These are phyloP conservation scores for Clostera curtula DNA, from an alignment of 2,888 invertebrate species.

Conservation along the genomic window DNA sequence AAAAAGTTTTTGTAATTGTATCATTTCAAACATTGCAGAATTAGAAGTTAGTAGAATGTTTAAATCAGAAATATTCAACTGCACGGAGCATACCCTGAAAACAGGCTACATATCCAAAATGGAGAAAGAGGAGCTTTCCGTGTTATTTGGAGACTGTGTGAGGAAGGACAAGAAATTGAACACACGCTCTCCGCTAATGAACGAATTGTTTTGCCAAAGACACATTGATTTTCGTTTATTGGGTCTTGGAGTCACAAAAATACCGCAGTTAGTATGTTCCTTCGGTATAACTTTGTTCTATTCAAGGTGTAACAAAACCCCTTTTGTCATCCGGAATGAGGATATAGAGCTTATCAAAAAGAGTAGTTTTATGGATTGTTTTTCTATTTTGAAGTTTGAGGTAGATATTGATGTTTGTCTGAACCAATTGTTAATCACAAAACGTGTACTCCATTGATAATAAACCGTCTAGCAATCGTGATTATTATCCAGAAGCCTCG, in stretches of 20 bases:
- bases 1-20: no score
- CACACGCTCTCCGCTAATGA: constrained; percentile 71
- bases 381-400: no score
- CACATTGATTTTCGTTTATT: constrained; percentile 74
- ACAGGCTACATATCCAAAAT: constrained; percentile 48
- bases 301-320: no score
- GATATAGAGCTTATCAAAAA: no score
- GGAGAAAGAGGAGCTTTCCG: constrained; percentile 60
- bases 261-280: constrained; percentile 34
- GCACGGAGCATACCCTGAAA: constrained; percentile 56
- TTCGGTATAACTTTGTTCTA: no score
- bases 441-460: no score
- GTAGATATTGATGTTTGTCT: no score
- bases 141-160: constrained; percentile 68
- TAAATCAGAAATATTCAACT: constrained; percentile 75
- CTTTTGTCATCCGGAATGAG: no score
- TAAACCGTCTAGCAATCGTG: no score
- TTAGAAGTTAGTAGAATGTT: constrained; percentile 76
- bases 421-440: no score
- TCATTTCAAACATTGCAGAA: constrained; percentile 61
- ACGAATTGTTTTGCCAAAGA: constrained; percentile 70
- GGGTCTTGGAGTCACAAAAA: constrained; percentile 63
- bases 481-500: no score
- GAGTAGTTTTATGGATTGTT: no score
- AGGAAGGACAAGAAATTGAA: constrained; percentile 69